Conservation (phyloP, 2,797 vertebrate species). For the Rhinella marina region DNA sequence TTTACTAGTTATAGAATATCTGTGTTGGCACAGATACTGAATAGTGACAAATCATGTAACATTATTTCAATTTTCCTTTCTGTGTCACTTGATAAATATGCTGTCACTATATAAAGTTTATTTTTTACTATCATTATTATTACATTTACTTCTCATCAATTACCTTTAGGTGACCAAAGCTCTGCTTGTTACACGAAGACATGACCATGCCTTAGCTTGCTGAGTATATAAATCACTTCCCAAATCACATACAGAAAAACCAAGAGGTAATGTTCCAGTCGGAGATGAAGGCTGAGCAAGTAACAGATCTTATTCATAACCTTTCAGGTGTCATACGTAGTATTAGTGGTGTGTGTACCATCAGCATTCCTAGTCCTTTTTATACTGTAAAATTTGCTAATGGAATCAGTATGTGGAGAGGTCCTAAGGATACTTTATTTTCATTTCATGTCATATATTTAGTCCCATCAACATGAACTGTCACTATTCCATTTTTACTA, state of each 20-base stretch:
- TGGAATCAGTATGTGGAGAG: background rate
- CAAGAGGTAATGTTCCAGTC: background rate
- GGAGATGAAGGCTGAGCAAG: background rate
- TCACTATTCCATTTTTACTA: constrained; percentile 32
- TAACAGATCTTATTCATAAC: background rate
- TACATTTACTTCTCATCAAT: background rate
- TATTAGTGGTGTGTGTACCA: background rate
- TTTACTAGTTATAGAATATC: too few species aligned
- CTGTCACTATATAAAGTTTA: background rate
- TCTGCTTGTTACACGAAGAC: background rate
- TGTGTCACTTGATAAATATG: background rate
- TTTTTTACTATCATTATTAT: background rate
- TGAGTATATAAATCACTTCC: background rate
- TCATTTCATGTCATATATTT: constrained; percentile 44
- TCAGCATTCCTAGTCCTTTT: constrained; percentile 2
- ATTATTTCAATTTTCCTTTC: background rate
- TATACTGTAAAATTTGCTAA: constrained; percentile 2
- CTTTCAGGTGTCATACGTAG: background rate
- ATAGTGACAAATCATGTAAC: background rate
- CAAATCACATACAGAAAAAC: background rate
- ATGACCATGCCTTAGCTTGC: background rate
- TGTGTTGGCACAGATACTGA: background rate
- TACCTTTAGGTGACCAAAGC: background rate
- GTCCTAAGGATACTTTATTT: constrained; percentile 27
- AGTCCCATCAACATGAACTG: constrained; percentile 41